Evolutionary conservation across 2,888 invertebrate species (phyloP), one percentile per base, ranked within the genome.

Genomic region (Sthenelais limicola): DNA sequence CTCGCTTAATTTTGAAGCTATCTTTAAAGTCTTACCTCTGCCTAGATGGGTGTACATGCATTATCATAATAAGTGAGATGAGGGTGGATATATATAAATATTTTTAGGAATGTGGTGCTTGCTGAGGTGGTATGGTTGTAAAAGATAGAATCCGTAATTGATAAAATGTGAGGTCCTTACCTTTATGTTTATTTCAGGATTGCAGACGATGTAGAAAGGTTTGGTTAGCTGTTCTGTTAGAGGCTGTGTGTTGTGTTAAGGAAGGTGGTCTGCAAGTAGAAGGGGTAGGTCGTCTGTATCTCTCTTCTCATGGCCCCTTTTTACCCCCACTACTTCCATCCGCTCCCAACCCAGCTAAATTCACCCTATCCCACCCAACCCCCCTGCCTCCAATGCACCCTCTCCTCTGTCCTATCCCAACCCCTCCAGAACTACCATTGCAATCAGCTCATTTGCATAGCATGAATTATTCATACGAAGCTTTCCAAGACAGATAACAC

Each of bases 361-460:
- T 43, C 38, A 38, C 62, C 35, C 2, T 35, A 21, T 43, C 62
- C 62, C 21, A 62, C 62, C 62, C 15, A 7, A 15, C 21, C 38
- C 62, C 62, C 56, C 9, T 26, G 26, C 51, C 51, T 5, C 51
- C 26, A 33, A 35, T 12, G 38, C 12, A 5, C 28, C 32, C 54
- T n/a, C 15, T 7, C 51, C 51, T 5, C 21, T 24, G 21, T 26
- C 18, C 35, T 38, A 15, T 15, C 21, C 62, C 62, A 43, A 62
- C 62, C 62, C 62, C 28, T 62, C 62, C 38, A 62, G 62, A 62
- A 35, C 62, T 62, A 35, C 7, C 62, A n/a, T n/a, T 43, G 43
- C 62, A 62, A 62, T 62, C 62, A 62, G 38, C 62, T 62, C 62
- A 62, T 62, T 62, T 62, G 43, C 62, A 62, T 62, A 62, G 35